phyloP scores from a whole-genome alignment of 2,797 vertebrate genomes.

The Oreochromis grahami region DNA sequence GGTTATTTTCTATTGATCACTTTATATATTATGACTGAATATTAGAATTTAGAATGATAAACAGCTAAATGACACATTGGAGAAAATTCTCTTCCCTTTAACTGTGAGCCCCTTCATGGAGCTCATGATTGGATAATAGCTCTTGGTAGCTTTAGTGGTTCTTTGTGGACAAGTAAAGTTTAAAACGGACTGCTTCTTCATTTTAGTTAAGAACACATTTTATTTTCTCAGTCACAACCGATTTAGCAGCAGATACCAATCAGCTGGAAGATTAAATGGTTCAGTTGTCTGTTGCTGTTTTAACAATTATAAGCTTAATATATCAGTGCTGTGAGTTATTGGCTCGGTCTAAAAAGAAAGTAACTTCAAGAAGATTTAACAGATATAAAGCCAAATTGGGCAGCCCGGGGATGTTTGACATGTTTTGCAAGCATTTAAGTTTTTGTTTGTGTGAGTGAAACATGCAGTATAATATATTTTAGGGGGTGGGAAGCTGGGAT shows the following conservation, averaged over 20 bases:
- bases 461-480: not conserved
- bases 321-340: slow-evolving; percentile 1
- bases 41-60: not conserved
- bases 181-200: not conserved
- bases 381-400: not conserved
- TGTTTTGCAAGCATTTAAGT: not conserved
- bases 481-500: not conserved
- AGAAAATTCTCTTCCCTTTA: rapidly evolving
- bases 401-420: not conserved
- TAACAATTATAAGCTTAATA: slow-evolving; percentile 34
- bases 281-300: slow-evolving; percentile 25
- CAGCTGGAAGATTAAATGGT: slow-evolving; percentile 30
- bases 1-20: not conserved
- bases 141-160: not conserved
- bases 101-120: not conserved
- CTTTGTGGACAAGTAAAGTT: not conserved
- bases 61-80: not conserved
- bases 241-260: slow-evolving; percentile 39
- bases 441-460: not conserved
- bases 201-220: slow-evolving; percentile 16
- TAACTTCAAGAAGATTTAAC: not conserved
- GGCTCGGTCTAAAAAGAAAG: not conserved
- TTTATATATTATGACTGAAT: not conserved
- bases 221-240: slow-evolving; percentile 45
- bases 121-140: not conserved